phyloP scores from a whole-genome alignment of 2,113 vertebrate species.

The Sarotherodon lohbergeri region DNA sequence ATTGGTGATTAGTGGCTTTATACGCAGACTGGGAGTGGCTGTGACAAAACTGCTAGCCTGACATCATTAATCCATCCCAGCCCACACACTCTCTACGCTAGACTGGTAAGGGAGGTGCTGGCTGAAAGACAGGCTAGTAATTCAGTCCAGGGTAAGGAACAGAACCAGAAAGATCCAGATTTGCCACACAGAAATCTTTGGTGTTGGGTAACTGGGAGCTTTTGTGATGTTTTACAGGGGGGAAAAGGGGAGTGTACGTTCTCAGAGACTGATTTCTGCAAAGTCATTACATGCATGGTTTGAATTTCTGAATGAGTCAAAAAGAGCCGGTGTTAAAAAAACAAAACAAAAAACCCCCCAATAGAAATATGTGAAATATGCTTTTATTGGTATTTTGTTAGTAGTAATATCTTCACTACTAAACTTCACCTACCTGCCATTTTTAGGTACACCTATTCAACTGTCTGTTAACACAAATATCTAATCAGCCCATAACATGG shows the following conservation, averaged over 20 bases:
- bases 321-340: background rate
- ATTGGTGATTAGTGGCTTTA: constrained; percentile 58
- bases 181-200: background rate
- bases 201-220: constrained; percentile 5
- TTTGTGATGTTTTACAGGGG: background rate
- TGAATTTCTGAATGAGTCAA: background rate
- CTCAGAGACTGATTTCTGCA: background rate
- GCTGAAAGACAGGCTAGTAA: constrained; percentile 17
- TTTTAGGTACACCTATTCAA: background rate
- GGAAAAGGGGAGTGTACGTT: rapidly evolving
- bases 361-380: background rate
- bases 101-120: constrained; percentile 38
- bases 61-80: constrained; percentile 51
- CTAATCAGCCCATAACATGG: background rate
- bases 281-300: background rate
- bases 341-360: rapidly evolving
- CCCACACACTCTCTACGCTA: constrained; percentile 38
- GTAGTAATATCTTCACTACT: background rate
- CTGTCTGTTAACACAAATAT: background rate
- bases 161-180: constrained; percentile 48
- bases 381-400: background rate
- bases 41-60: constrained; percentile 39
- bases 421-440: background rate
- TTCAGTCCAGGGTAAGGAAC: constrained; percentile 19
- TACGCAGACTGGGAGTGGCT: constrained; percentile 55